A percentile compares a stretch with the other conserved stretches of the same genome.
Evolutionary conservation across 2,888 invertebrate genomes (phyloP).

Genomic region (Pseudeuparius sepicola): DNA sequence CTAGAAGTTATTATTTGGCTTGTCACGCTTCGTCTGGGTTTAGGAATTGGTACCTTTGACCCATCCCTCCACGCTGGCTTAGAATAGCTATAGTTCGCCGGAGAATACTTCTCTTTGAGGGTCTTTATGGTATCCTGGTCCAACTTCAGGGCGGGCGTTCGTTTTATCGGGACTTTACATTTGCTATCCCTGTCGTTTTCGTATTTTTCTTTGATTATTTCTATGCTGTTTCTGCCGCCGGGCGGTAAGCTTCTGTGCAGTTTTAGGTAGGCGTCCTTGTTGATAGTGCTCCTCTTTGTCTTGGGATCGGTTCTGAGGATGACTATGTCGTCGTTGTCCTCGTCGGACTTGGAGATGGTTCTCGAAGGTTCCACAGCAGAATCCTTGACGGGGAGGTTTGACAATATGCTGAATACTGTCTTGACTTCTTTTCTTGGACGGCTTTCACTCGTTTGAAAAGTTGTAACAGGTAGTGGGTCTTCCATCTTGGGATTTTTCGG

Average conservation of each 20-base stretch:
- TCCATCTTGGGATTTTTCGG: no score
- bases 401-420: slow-evolving; percentile 18
- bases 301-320: slow-evolving; percentile 22
- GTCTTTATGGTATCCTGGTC: slow-evolving; percentile 18
- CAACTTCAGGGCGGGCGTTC: slow-evolving; percentile 12
- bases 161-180: slow-evolving; percentile 9
- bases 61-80: no score
- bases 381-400: slow-evolving; percentile 1
- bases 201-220: slow-evolving; percentile 25
- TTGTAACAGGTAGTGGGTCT: no score
- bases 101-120: slow-evolving; percentile 30
- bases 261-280: slow-evolving; percentile 27
- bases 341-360: slow-evolving; percentile 6
- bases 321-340: slow-evolving; percentile 20
- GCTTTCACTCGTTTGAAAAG: no score
- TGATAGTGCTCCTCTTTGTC: slow-evolving; percentile 23
- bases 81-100: slow-evolving; percentile 30
- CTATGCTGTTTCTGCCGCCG: slow-evolving; percentile 22
- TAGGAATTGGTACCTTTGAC: slow-evolving; percentile 22
- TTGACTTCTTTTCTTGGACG: no score
- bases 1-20: slow-evolving; percentile 20
- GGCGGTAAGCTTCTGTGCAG: slow-evolving; percentile 26
- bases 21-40: slow-evolving; percentile 19
- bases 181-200: slow-evolving; percentile 20
- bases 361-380: slow-evolving; percentile 3